Evolutionary conservation across 2,888 invertebrate species (phyloP).

Genomic region (Ophion ellenae): DNA sequence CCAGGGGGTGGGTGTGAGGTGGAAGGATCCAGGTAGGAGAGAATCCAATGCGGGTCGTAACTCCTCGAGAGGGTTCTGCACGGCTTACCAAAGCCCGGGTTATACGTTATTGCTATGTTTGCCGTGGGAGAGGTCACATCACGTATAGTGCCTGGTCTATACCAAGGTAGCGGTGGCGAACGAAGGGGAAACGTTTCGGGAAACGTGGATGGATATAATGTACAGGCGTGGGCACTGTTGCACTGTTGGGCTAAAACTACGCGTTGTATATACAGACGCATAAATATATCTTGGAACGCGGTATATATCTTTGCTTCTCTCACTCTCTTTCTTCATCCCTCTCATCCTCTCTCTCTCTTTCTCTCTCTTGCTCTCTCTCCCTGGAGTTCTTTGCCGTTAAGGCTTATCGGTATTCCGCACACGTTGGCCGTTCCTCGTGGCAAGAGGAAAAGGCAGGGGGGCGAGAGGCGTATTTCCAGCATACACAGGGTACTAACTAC

Average conservation of each 20-base stretch:
- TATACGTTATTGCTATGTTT: constrained; percentile 43
- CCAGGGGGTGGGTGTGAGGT: neutral
- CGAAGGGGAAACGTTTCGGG: constrained; percentile 66
- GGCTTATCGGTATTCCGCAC: constrained; percentile 82
- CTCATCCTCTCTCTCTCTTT: neutral
- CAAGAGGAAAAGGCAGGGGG: neutral
- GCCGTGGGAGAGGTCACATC: constrained; percentile 32
- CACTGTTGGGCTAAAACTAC: constrained; percentile 46
- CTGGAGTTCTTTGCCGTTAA: constrained; percentile 73
- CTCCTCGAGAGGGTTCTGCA: constrained; percentile 47
- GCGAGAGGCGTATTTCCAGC: constrained; percentile 1
- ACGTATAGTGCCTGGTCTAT: constrained; percentile 39
- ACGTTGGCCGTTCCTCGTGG: constrained; percentile 80
- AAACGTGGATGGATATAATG: constrained; percentile 73
- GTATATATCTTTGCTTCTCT: neutral
- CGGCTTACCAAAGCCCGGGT: constrained; percentile 56
- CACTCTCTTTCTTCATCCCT: neutral
- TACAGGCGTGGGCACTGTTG: constrained; percentile 63
- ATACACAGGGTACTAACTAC: constrained; percentile 77
- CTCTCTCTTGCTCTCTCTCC: constrained; percentile 30
- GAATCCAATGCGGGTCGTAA: constrained; percentile 45
- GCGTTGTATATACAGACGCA: constrained; percentile 57
- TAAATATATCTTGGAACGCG: constrained; percentile 59
- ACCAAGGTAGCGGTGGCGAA: neutral
- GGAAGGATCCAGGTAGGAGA: constrained; percentile 7